phyloP scores from a whole-genome alignment of 2,888 invertebrate species.

The Augiades crinisus region DNA sequence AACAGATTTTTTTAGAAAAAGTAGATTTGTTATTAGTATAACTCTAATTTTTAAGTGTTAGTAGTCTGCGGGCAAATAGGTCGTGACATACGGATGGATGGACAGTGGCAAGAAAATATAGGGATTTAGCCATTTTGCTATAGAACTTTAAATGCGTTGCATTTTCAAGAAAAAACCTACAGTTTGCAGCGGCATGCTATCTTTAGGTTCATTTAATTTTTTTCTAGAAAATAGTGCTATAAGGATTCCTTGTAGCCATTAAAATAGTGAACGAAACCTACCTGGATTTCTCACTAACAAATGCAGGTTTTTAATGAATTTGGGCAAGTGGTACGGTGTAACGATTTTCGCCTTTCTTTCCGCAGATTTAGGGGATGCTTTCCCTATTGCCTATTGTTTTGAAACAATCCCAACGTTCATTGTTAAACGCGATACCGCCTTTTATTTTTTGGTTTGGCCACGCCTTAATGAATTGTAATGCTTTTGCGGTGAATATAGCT shows the following conservation, averaged over 20 bases:
- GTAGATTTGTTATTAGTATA: too few species aligned
- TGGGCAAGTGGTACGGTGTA: slow-evolving; percentile 10
- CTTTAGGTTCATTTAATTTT: too few species aligned
- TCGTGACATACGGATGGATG: too few species aligned
- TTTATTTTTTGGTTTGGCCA: slow-evolving; percentile 14
- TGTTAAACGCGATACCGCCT: slow-evolving; percentile 12
- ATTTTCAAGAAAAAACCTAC: too few species aligned
- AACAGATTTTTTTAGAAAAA: too few species aligned
- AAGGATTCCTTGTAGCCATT: slow-evolving; percentile 1
- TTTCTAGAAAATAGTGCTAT: neutral
- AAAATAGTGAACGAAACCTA: slow-evolving; percentile 4
- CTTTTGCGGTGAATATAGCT: neutral
- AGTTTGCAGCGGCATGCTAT: too few species aligned
- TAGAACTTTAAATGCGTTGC: too few species aligned
- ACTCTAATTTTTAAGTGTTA: too few species aligned
- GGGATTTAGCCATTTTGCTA: too few species aligned
- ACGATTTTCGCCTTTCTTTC: slow-evolving; percentile 20
- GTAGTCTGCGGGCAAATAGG: too few species aligned
- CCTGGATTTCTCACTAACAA: slow-evolving; percentile 6
- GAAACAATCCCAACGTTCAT: slow-evolving; percentile 10
- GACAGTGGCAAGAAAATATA: too few species aligned
- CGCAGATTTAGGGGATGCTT: slow-evolving; percentile 18
- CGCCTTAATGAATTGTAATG: slow-evolving; percentile 16
- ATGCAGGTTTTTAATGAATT: slow-evolving; percentile 23
- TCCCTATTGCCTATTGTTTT: slow-evolving; percentile 20